These are phyloP conservation scores for Urosaurus nigricauda DNA, from an alignment of 2,797 vertebrate genomes.

Conservation along the genomic window DNA sequence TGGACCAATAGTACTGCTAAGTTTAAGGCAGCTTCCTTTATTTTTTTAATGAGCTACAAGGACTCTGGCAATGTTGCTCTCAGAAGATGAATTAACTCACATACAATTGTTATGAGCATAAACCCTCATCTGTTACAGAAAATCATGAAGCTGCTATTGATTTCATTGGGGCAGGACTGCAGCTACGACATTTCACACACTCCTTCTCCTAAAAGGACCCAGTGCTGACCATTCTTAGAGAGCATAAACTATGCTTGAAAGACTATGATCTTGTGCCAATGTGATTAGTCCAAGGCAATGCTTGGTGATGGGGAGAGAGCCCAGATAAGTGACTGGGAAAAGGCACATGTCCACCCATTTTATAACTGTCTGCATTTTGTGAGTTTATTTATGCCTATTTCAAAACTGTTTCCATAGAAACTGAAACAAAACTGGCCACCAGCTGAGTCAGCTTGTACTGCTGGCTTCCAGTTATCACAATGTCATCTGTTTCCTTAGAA, in stretches of 20 bases:
- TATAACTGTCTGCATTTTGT: slow-evolving; percentile 60
- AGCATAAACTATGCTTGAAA: not conserved
- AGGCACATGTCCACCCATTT: slow-evolving; percentile 60
- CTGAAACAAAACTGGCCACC: slow-evolving; percentile 71
- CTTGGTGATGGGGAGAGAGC: slow-evolving; percentile 28
- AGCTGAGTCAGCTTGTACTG: slow-evolving; percentile 77
- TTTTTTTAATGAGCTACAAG: not conserved
- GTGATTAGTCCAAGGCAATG: not conserved
- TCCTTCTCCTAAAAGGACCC: not conserved
- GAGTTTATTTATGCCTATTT: slow-evolving; percentile 70
- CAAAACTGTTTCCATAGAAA: slow-evolving; percentile 74
- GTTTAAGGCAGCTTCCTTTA: not conserved
- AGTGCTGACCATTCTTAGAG: not conserved
- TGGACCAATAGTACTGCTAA: not conserved
- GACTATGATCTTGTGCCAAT: not conserved
- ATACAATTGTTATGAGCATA: not conserved
- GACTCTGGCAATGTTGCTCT: not conserved
- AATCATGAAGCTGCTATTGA: not conserved
- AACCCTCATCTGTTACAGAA: not conserved
- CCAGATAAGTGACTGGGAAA: slow-evolving; percentile 49
- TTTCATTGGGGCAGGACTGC: slow-evolving; percentile 6
- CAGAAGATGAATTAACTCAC: not conserved
- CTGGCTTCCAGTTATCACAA: slow-evolving; percentile 68
- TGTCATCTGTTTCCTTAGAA: slow-evolving; percentile 75
- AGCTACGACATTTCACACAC: not conserved